Conservation (phyloP, 2,888 invertebrate genomes). For the Parelbella ahira region DNA sequence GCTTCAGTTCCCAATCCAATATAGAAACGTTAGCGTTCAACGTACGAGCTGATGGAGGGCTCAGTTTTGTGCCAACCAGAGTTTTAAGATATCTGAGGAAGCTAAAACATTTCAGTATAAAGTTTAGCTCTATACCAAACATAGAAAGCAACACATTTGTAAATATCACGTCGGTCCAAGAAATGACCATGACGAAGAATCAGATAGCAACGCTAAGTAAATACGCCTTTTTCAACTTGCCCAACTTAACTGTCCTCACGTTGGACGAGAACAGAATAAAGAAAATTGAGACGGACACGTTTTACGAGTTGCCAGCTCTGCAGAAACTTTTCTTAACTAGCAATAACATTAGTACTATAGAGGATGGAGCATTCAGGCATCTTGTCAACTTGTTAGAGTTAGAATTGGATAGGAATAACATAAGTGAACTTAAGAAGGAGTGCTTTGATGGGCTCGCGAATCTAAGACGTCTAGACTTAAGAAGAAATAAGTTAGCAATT, state of each 20-base stretch:
- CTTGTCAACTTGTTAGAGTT: constrained; percentile 87
- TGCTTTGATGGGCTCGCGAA: constrained; percentile 88
- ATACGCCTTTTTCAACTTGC: constrained; percentile 87
- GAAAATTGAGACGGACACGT: constrained; percentile 87
- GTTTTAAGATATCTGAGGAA: constrained; percentile 84
- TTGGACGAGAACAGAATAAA: constrained; percentile 88
- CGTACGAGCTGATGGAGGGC: constrained; percentile 84
- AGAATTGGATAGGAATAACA: constrained; percentile 89
- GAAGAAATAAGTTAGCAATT: constrained; percentile 86
- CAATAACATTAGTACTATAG: constrained; percentile 91
- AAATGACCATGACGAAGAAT: constrained; percentile 86
- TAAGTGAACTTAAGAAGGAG: constrained; percentile 87
- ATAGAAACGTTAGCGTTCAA: constrained; percentile 85
- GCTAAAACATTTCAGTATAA: constrained; percentile 84
- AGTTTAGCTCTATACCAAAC: constrained; percentile 85
- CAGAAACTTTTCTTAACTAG: constrained; percentile 90
- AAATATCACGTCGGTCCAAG: constrained; percentile 85
- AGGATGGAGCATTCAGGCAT: constrained; percentile 90
- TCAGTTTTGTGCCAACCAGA: constrained; percentile 87
- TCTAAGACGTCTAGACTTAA: constrained; percentile 86
- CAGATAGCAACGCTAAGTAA: constrained; percentile 83
- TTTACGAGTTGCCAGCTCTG: constrained; percentile 86
- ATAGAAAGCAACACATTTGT: constrained; percentile 87
- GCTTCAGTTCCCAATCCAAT: constrained; percentile 86
- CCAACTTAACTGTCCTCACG: constrained; percentile 84